Conservation (phyloP, 1,140 invertebrate species). For the Drosophila subobscura region DNA sequence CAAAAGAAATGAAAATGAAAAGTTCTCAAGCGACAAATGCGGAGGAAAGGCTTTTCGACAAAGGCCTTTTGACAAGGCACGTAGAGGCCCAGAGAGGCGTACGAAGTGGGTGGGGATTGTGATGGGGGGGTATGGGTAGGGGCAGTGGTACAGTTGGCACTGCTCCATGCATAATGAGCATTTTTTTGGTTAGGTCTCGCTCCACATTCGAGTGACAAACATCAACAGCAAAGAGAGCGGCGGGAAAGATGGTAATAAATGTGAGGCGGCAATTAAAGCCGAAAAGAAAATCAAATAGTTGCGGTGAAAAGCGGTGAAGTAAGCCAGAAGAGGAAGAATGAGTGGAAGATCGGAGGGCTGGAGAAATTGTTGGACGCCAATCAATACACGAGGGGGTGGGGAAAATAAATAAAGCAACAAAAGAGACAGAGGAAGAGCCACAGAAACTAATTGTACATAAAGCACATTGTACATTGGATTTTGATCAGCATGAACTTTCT, state of each 20-base stretch:
- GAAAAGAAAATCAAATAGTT: slow-evolving; percentile 19
- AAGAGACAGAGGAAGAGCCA: background rate
- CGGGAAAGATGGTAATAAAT: slow-evolving; percentile 8
- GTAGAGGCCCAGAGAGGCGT: slow-evolving; percentile 5
- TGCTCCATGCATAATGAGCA: slow-evolving; percentile 43
- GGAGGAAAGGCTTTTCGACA: slow-evolving; percentile 6
- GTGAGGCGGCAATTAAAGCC: slow-evolving; percentile 41
- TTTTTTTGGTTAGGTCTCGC: slow-evolving; percentile 55
- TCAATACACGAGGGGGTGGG: background rate
- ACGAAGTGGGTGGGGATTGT: background rate
- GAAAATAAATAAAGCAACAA: background rate
- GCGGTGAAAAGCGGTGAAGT: slow-evolving; percentile 48
- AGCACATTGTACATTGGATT: no score
- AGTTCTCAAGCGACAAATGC: slow-evolving; percentile 62
- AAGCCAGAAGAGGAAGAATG: background rate
- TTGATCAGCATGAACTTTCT: no score
- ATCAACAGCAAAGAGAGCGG: slow-evolving; percentile 13
- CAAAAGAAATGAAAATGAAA: slow-evolving; percentile 72
- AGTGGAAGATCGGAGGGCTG: background rate
- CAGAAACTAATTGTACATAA: background rate
- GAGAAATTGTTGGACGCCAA: no score
- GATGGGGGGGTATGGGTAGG: background rate
- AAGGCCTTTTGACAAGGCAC: slow-evolving; percentile 62
- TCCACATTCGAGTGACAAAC: slow-evolving; percentile 41
- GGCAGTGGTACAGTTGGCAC: background rate